Evolutionary conservation across 2,888 invertebrate species (phyloP), one percentile per base, ranked within the genome.

Genomic region (Phengaris arion): DNA sequence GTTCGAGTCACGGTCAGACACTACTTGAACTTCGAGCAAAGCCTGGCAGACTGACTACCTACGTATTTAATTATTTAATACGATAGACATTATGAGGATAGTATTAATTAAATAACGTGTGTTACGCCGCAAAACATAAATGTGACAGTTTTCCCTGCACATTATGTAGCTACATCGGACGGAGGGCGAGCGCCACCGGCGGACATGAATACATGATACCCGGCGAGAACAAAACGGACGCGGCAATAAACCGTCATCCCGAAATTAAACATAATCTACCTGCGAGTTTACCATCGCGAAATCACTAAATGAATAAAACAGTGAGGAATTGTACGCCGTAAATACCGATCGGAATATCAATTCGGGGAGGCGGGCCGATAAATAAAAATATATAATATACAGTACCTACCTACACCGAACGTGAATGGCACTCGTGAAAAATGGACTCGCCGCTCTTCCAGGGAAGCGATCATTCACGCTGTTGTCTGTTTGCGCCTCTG

Each of bases 361-460:
- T 93, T 91, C 89, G 91, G 85, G 85, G 84, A 82, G 85, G 84
- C 82, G 82, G 80, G 81, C 82, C 88, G 89, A 91, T 91, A 92
- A 92, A 92, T 90, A 92, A 92, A 86, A 89, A 91, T 90, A 88
- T 89, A 83, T 83, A 82, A 91, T 89, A 92, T 86, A 90, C 86
- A 87, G 90, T 88, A 79, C 81, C 81, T 79, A 89, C 89, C 87
- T 35, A 35, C 35, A 35, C 35, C 85, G 89, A 89, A 89, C 90
- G 90, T 89, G 92, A 93, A 93, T 93, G 92, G 92, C 93, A 93
- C 93, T 93, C 90, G 92, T 93, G 93, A 93, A 93, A 93, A 93
- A 93, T 93, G 93, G 93, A 93, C 93, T 92, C 90, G 90, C 91
- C 92, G 90, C 93, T 92, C 92, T 93, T 92, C 89, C 91, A 89